These are phyloP conservation scores for Recurvirostra avosetta DNA, from an alignment of 2,113 vertebrate genomes.

Conservation along the genomic window DNA sequence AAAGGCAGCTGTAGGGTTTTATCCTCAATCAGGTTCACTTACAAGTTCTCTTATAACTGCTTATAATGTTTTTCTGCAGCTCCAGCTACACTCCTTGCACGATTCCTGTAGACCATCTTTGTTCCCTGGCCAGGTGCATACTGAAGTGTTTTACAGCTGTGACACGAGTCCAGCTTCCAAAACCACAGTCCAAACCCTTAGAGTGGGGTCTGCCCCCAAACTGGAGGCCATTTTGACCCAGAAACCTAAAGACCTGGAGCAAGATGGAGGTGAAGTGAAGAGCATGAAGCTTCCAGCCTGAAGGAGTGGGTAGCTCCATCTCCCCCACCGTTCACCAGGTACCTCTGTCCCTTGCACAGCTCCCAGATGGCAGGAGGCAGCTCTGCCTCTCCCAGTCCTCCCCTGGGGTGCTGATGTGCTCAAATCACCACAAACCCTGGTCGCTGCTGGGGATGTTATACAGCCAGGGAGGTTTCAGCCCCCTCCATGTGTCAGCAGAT, in stretches of 20 bases:
- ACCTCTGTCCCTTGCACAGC: neutral
- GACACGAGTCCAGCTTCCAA: neutral
- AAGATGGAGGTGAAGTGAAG: neutral
- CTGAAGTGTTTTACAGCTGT: neutral
- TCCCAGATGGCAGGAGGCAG: neutral
- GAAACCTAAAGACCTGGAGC: neutral
- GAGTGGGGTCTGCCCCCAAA: neutral
- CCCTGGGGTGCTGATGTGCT: neutral
- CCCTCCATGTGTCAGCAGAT: neutral
- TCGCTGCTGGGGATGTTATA: neutral
- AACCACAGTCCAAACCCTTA: neutral
- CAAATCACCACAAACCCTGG: neutral
- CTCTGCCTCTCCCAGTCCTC: neutral
- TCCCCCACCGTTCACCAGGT: rapidly evolving
- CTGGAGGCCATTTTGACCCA: neutral
- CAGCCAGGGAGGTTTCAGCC: neutral
- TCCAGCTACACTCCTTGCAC: neutral
- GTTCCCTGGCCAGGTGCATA: neutral
- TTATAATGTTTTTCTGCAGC: neutral
- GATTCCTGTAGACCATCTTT: neutral
- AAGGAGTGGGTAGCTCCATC: neutral
- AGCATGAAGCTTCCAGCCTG: rapidly evolving
- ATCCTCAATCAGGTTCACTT: neutral
- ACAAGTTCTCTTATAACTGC: neutral
- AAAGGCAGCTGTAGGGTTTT: neutral